Percentiles rank a stretch among this genome's conserved stretches.
Conservation (phyloP, 2,888 invertebrate genomes). For the Phalera bucephala region DNA sequence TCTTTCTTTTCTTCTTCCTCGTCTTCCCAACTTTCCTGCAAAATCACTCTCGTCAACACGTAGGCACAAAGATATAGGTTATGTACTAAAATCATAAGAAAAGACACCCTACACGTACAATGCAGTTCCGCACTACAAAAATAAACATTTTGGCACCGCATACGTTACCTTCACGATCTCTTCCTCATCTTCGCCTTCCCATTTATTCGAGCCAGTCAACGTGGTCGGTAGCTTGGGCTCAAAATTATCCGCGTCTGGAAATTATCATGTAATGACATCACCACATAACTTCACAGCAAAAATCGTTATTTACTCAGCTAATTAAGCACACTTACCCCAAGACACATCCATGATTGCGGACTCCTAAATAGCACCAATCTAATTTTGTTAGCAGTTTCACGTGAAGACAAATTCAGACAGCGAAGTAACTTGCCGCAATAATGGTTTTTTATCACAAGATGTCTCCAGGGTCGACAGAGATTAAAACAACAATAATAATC, state of each 20-base stretch:
- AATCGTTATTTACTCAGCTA: slow-evolving; percentile 31
- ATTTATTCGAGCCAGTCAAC: slow-evolving; percentile 86
- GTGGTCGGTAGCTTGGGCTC: slow-evolving; percentile 85
- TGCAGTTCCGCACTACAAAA: slow-evolving; percentile 17
- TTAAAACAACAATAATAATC: slow-evolving; percentile 61
- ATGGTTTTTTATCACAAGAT: slow-evolving; percentile 78
- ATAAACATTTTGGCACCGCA: slow-evolving; percentile 57
- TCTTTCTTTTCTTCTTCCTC: slow-evolving; percentile 92
- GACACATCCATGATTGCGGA: slow-evolving; percentile 86
- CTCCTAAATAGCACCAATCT: slow-evolving; percentile 64
- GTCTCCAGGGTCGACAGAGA: slow-evolving; percentile 78
- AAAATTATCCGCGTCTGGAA: slow-evolving; percentile 89
- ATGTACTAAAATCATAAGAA: slow-evolving; percentile 38
- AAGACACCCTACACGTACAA: slow-evolving; percentile 17
- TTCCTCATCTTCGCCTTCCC: slow-evolving; percentile 95
- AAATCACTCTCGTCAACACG: slow-evolving; percentile 72
- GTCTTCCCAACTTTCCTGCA: slow-evolving; percentile 97
- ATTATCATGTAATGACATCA: slow-evolving; percentile 52
- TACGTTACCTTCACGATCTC: slow-evolving; percentile 90
- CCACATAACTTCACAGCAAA: slow-evolving; percentile 24
- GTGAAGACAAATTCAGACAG: slow-evolving; percentile 71
- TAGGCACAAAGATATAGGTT: slow-evolving; percentile 68
- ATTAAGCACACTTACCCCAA: slow-evolving; percentile 83
- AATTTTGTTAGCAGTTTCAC: slow-evolving; percentile 70
- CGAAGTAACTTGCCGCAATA: slow-evolving; percentile 61